Percentiles rank a stretch among this genome's conserved stretches.
These are phyloP conservation scores for Caenorhabditis briggsae DNA, from an alignment of 1,140 invertebrate species.

Conservation along the genomic window DNA sequence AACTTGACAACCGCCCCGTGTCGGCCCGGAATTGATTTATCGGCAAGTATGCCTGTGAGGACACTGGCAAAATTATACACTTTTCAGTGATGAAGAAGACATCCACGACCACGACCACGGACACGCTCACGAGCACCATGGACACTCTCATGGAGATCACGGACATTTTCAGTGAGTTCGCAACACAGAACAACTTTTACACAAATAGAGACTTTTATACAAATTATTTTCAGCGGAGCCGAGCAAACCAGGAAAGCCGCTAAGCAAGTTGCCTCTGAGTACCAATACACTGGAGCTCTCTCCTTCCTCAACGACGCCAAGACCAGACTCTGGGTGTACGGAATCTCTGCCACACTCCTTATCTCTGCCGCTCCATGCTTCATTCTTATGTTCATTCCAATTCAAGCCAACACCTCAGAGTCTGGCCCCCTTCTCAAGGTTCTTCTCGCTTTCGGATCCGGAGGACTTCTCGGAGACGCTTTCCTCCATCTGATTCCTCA, in stretches of 20 bases:
- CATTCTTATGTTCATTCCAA: conserved; percentile 91
- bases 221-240: conserved; percentile 37
- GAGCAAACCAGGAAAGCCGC: not conserved
- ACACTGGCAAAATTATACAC: too few species aligned
- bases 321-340: conserved; percentile 77
- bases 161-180: conserved; percentile 36
- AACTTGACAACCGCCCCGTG: too few species aligned
- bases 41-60: not conserved
- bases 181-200: too few species aligned
- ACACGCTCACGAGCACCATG: conserved; percentile 53
- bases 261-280: conserved; percentile 17
- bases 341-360: conserved; percentile 86
- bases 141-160: conserved; percentile 68
- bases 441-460: conserved; percentile 91
- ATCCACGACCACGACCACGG: conserved; percentile 26
- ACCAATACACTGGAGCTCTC: conserved; percentile 56
- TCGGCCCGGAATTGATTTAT: not conserved
- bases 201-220: too few species aligned
- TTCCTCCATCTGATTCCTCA: conserved; percentile 96
- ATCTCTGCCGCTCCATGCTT: conserved; percentile 94
- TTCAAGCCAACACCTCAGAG: conserved; percentile 84
- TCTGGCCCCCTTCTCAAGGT: conserved; percentile 83
- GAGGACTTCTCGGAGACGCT: conserved; percentile 92
- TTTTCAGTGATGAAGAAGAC: not conserved
- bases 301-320: conserved; percentile 65